Evolutionary conservation across 2,888 invertebrate genomes (phyloP), one percentile per base, ranked within the genome.

Genomic region (Dryobota labecula): DNA sequence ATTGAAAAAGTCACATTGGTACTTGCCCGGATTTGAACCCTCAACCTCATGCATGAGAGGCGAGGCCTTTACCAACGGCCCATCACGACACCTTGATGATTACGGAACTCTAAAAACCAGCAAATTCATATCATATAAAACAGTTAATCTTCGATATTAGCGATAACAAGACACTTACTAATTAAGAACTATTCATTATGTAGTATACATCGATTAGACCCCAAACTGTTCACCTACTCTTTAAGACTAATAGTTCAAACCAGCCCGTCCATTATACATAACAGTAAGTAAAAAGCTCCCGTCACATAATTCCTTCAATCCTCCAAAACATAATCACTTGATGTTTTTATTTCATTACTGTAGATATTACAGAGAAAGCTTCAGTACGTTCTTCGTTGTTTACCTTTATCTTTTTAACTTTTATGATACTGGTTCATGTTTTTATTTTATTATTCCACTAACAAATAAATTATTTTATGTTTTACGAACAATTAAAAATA

Each of bases 341-440:
- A 61, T 76, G 64, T 76, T 76, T 76, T 76, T 70, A 76, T 76
- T 70, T 45, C 43, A 70, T 76, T 76, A 76, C 36, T 38, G 7
- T 60, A n/a, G 15, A n/a, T n/a, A 54, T 45, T 49, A 70, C 45
- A 54, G 43, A 61, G 54, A 60, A 47, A 76, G 64, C 49, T 24
- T 64, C 6, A 5, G 24, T 41, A 57, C 9, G 9, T 24, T 57
- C 24, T 76, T 38, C 54, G 49, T 56, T 64, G 47, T 76, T 61
- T 63, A n/a, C 36, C 53, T 61, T 60, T 51, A 70, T 65, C 54
- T 51, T 76, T 61, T 76, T 76, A 76, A 38, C 47, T 70, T 76
- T 36, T 69, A 76, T 54, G 38, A 30, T 68, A n/a, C 54, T 60
- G 60, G 30, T 54, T 67, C 43, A 61, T 54, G 47, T 65, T 53